Evolutionary conservation across 2,113 vertebrate genomes (phyloP).

Genomic region (Pithys albifrons): DNA sequence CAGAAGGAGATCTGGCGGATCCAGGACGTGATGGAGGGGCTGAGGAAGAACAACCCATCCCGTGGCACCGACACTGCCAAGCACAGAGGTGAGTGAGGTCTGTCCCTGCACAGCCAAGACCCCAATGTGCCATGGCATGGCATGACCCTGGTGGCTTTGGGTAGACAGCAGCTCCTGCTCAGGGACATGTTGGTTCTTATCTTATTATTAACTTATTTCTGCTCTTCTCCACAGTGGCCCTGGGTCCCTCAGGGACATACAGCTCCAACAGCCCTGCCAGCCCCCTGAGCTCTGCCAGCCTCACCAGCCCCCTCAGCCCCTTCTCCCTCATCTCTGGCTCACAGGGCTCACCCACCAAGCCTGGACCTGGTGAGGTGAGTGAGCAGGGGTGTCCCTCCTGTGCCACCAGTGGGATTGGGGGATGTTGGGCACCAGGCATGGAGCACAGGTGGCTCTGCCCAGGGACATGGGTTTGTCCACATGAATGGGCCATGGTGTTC

Average conservation of each 20-base stretch:
- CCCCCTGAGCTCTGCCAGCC: slow-evolving; percentile 92
- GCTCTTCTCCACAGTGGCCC: slow-evolving; percentile 71
- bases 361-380: slow-evolving; percentile 88
- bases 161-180: rapidly evolving
- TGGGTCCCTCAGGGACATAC: slow-evolving; percentile 84
- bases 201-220: not conserved
- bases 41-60: slow-evolving; percentile 91
- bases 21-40: slow-evolving; percentile 93
- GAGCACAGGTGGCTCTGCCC: not conserved
- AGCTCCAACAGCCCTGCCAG: slow-evolving; percentile 96
- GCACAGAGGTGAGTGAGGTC: slow-evolving; percentile 80
- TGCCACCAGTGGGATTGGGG: rapidly evolving
- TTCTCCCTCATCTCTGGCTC: slow-evolving; percentile 91
- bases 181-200: rapidly evolving
- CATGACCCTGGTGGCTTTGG: rapidly evolving
- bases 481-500: rapidly evolving
- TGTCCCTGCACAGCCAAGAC: not conserved
- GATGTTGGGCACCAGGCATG: not conserved
- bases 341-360: slow-evolving; percentile 90
- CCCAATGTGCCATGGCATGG: rapidly evolving
- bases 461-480: rapidly evolving
- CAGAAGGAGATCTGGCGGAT: slow-evolving; percentile 98
- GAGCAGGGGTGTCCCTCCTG: rapidly evolving
- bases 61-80: slow-evolving; percentile 92
- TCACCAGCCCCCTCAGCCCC: slow-evolving; percentile 94